Evolutionary conservation across 2,113 vertebrate species (phyloP).

Genomic region (Rattus rattus): DNA sequence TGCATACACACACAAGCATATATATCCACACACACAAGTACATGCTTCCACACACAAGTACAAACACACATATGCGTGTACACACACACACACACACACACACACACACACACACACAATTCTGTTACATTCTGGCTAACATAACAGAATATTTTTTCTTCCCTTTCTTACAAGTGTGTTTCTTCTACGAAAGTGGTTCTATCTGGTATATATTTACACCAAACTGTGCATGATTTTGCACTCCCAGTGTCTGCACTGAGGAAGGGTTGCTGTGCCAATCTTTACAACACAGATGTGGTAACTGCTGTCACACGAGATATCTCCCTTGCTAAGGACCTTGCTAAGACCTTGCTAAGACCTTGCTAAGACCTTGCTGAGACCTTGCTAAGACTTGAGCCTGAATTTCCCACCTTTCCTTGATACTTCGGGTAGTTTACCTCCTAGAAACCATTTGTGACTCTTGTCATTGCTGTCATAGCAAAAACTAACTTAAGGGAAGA

Average conservation of each 20-base stretch:
- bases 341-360: neutral
- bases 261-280: neutral
- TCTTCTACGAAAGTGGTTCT: neutral
- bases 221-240: neutral
- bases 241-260: neutral
- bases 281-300: neutral
- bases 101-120: neutral
- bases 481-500: neutral
- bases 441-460: constrained; percentile 54
- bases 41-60: neutral
- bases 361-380: neutral
- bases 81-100: neutral
- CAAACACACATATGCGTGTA: neutral
- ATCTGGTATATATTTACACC: neutral
- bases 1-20: neutral
- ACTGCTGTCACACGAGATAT: neutral
- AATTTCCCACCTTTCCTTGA: neutral
- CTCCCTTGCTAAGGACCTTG: too few species aligned
- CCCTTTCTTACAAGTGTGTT: neutral
- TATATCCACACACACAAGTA: neutral
- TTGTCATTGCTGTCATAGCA: neutral
- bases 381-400: neutral
- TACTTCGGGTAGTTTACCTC: neutral
- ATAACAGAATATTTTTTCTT: neutral
- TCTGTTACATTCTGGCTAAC: neutral